Conservation (phyloP, 1,140 invertebrate species). For the Oncopodura yosiiana region DNA sequence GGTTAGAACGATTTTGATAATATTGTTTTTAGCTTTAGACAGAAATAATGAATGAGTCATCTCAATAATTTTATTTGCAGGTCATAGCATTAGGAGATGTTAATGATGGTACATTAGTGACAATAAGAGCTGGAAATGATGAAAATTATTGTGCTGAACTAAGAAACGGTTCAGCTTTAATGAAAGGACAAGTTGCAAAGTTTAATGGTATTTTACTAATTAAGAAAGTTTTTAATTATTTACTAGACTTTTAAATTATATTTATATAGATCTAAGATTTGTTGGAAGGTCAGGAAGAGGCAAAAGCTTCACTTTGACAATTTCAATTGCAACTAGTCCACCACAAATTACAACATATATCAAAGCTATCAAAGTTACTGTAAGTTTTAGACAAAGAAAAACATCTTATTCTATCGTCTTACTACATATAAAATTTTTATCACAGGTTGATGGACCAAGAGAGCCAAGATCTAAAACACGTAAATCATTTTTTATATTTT, state of each 20-base stretch:
- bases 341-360: conserved; percentile 94
- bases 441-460: conserved; percentile 96
- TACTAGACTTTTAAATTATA: no score
- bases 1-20: conserved; percentile 38
- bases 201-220: no score
- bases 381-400: conserved; percentile 41
- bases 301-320: conserved; percentile 94
- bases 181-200: conserved; percentile 96
- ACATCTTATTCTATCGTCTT: not conserved
- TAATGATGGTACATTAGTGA: conserved; percentile 89
- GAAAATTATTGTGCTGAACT: conserved; percentile 94
- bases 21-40: not conserved
- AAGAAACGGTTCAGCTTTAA: conserved; percentile 81
- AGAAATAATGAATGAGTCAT: not conserved
- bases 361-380: conserved; percentile 97
- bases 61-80: no score
- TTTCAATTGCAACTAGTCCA: conserved; percentile 83
- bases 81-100: conserved; percentile 81
- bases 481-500: conserved; percentile 67
- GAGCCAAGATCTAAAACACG: conserved; percentile 94
- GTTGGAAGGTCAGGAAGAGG: conserved; percentile 93
- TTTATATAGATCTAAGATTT: conserved; percentile 92
- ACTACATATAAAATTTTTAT: conserved; percentile 37
- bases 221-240: no score
- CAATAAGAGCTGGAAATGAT: conserved; percentile 90